A percentile compares a stretch with the other conserved stretches of the same genome.
Evolutionary conservation across 2,888 invertebrate genomes (phyloP).

Genomic region (Galeopsomyia nigrocyanea): DNA sequence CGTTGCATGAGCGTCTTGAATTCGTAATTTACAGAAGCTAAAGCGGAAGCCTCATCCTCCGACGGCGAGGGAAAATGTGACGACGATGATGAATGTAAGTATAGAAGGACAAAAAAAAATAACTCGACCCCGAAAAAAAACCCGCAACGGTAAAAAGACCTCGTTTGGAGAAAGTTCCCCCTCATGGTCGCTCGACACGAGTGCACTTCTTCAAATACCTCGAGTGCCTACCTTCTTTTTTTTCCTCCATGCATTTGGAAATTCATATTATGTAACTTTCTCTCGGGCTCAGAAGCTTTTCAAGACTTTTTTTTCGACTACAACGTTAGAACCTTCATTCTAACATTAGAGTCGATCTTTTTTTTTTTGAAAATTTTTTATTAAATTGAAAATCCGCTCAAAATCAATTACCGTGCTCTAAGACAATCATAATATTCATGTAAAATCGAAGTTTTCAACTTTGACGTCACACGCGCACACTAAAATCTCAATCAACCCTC

Average conservation of each 20-base stretch:
- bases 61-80: constrained; percentile 64
- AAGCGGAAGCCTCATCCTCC: constrained; percentile 64
- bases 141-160: constrained; percentile 9
- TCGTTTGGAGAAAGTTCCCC: not conserved
- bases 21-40: constrained; percentile 62
- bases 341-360: too few species aligned
- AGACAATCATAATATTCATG: too few species aligned
- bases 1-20: constrained; percentile 52
- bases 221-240: constrained; percentile 30
- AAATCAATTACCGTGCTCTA: too few species aligned
- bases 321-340: too few species aligned
- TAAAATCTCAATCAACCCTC: too few species aligned
- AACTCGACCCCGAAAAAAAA: constrained; percentile 32
- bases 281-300: too few species aligned
- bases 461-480: too few species aligned
- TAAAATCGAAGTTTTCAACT: too few species aligned
- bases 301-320: too few species aligned
- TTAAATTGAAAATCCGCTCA: too few species aligned
- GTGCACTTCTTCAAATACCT: constrained; percentile 32
- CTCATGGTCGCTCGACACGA: constrained; percentile 8
- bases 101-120: not conserved
- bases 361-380: too few species aligned
- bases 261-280: constrained; percentile 47
- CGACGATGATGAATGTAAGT: constrained; percentile 51
- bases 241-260: constrained; percentile 55